These are phyloP conservation scores for Zaprionus nigranus DNA, from an alignment of 1,140 invertebrate genomes.

Conservation along the genomic window DNA sequence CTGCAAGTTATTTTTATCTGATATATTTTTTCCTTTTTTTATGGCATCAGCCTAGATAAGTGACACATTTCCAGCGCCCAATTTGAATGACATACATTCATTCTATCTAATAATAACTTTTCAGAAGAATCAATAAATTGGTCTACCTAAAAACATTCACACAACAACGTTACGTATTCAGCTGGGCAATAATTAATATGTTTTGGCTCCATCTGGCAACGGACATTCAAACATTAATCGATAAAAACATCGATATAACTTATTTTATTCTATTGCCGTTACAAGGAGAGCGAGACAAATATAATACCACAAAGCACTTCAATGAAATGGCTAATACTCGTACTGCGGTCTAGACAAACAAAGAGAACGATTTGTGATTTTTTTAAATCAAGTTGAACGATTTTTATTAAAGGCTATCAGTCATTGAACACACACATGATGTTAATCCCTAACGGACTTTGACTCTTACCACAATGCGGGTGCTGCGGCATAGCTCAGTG, in stretches of 20 bases:
- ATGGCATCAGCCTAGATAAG: not conserved
- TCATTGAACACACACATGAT: slow-evolving; percentile 61
- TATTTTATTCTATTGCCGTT: not conserved
- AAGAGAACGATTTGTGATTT: slow-evolving; percentile 31
- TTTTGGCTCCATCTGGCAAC: not conserved
- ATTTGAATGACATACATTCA: not conserved
- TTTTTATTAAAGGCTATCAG: slow-evolving; percentile 80
- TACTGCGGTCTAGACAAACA: slow-evolving; percentile 35
- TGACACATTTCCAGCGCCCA: not conserved
- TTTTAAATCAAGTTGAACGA: slow-evolving; percentile 53
- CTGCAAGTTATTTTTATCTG: not conserved
- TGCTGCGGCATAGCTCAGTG: slow-evolving; percentile 57
- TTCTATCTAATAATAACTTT: not conserved
- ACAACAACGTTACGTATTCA: not conserved
- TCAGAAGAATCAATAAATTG: not conserved
- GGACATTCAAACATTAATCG: not conserved
- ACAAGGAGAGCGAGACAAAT: slow-evolving; percentile 1
- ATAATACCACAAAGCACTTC: not conserved
- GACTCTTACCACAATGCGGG: slow-evolving; percentile 63
- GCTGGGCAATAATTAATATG: not conserved
- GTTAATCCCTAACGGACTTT: slow-evolving; percentile 46
- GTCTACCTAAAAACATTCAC: not conserved
- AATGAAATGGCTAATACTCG: not conserved
- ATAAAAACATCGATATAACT: not conserved
- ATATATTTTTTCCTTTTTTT: not conserved